These are phyloP conservation scores for Zenarchopterus dispar DNA, from an alignment of 2,797 vertebrate genomes.

Conservation along the genomic window DNA sequence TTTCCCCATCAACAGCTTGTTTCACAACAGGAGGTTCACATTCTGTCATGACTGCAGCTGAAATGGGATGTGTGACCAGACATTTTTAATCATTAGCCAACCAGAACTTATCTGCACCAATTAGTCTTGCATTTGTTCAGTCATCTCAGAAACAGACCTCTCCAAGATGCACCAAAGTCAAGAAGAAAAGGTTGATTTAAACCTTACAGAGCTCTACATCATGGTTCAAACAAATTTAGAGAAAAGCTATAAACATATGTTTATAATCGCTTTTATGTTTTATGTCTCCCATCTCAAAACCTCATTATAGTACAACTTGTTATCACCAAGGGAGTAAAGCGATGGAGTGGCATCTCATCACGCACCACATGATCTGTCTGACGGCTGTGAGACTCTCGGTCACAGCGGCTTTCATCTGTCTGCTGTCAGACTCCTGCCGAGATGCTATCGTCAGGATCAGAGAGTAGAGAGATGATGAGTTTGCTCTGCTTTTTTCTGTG, in stretches of 20 bases:
- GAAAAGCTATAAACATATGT: not conserved
- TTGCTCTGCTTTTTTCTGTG: conserved; percentile 28
- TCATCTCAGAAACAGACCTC: not conserved
- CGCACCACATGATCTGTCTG: conserved; percentile 30
- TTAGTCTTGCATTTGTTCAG: conserved; percentile 12
- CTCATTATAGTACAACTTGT: conserved; percentile 12
- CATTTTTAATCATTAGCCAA: conserved; percentile 36
- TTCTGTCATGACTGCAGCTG: conserved; percentile 32
- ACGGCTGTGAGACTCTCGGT: conserved; percentile 26
- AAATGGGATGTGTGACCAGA: conserved; percentile 19
- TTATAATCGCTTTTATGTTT: conserved; percentile 17
- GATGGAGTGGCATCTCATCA: conserved; percentile 41
- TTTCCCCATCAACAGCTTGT: conserved; percentile 29
- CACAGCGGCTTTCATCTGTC: conserved; percentile 48
- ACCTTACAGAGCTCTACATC: not conserved
- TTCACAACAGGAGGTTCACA: conserved; percentile 38
- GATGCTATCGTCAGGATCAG: conserved; percentile 24
- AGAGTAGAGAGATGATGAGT: conserved; percentile 18
- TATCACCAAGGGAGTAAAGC: conserved; percentile 24
- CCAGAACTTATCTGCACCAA: conserved; percentile 34
- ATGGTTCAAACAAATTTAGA: conserved; percentile 4
- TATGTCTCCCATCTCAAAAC: conserved; percentile 5
- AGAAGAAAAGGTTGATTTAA: conserved; percentile 6
- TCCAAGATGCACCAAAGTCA: not conserved
- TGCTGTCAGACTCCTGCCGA: conserved; percentile 53